These are phyloP conservation scores for Ammospiza caudacuta DNA, from an alignment of 2,113 vertebrate species.

Conservation along the genomic window DNA sequence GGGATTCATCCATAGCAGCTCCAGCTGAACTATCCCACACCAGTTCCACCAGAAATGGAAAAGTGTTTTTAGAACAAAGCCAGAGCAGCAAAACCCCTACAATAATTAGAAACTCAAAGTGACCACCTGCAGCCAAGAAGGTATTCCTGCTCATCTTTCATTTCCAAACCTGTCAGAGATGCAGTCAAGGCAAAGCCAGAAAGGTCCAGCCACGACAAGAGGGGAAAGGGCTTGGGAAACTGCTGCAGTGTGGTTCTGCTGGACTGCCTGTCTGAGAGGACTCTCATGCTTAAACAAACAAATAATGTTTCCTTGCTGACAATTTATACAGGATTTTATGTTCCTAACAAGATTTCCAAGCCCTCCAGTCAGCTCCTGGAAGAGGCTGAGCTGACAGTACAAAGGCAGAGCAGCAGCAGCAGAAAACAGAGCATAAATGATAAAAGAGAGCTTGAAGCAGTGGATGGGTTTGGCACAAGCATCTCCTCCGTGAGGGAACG, in stretches of 20 bases:
- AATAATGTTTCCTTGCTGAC: conserved; percentile 32
- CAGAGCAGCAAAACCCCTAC: not conserved
- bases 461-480: not conserved
- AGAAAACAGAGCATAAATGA: conserved; percentile 2
- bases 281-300: conserved; percentile 46
- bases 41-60: rapidly evolving
- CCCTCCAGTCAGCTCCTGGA: not conserved
- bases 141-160: not conserved
- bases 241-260: not conserved
- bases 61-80: not conserved
- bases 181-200: not conserved
- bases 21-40: not conserved
- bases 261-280: not conserved
- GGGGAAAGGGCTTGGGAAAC: not conserved
- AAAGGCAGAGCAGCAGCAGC: conserved; percentile 7
- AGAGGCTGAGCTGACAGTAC: conserved; percentile 3
- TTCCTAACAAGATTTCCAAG: conserved; percentile 4
- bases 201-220: not conserved
- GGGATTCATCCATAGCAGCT: not conserved
- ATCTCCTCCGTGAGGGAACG: not conserved
- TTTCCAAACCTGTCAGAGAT: not conserved
- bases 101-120: not conserved
- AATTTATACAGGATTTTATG: conserved; percentile 24
- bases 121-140: not conserved
- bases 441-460: conserved; percentile 4